Conservation (phyloP, 2,888 invertebrate species). For the Drosophila diplacantha region DNA sequence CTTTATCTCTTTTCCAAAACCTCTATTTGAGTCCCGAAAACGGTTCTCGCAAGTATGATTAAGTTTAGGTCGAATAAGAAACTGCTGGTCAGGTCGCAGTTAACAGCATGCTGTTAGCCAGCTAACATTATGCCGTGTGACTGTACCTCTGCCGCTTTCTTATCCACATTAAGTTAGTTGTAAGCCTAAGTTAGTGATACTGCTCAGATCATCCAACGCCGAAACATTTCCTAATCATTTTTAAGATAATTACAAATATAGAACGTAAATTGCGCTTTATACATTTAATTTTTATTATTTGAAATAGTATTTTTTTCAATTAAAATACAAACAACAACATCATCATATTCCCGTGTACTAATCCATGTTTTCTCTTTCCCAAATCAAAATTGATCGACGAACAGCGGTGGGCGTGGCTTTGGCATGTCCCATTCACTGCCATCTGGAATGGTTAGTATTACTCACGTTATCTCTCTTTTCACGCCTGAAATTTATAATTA, state of each 20-base stretch:
- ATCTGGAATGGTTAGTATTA: conserved; percentile 78
- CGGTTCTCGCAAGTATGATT: conserved; percentile 1
- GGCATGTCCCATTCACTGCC: conserved; percentile 79
- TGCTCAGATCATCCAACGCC: conserved; percentile 43
- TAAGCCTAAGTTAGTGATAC: conserved; percentile 49
- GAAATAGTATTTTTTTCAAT: conserved; percentile 16
- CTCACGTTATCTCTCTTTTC: conserved; percentile 2
- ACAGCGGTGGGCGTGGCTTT: conserved; percentile 78
- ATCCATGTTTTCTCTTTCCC: conserved; percentile 43
- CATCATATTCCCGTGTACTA: conserved; percentile 45
- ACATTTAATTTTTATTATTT: conserved; percentile 36
- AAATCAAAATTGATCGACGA: conserved; percentile 5
- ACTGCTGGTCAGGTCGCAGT: not conserved
- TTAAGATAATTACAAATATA: conserved; percentile 31
- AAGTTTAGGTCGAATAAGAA: conserved; percentile 8
- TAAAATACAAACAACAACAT: conserved; percentile 19
- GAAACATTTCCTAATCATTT: conserved; percentile 51
- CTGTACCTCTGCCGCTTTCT: conserved; percentile 19
- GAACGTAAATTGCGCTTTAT: conserved; percentile 55
- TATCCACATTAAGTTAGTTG: conserved; percentile 2
- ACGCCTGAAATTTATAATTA: conserved; percentile 35
- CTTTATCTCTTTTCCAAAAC: not conserved
- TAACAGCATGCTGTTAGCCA: conserved; percentile 5
- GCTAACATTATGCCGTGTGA: conserved; percentile 10
- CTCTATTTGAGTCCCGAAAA: not conserved